A percentile compares a stretch with the other conserved stretches of the same genome.
These are phyloP conservation scores for Xylota sylvarum DNA, from an alignment of 2,888 invertebrate genomes.

Conservation along the genomic window DNA sequence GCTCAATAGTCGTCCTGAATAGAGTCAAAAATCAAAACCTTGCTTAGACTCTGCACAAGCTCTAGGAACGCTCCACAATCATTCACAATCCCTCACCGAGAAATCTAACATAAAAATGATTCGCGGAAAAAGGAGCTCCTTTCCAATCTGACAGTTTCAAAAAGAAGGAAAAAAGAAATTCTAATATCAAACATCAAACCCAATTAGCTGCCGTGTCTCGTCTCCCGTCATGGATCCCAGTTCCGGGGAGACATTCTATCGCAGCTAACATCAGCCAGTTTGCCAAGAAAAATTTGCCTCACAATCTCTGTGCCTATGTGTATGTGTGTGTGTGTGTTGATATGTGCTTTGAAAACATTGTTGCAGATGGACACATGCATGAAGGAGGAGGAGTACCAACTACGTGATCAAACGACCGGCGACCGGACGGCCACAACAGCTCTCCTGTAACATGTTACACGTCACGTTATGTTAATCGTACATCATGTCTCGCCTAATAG, in stretches of 20 bases:
- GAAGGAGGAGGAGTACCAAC: conserved; percentile 29
- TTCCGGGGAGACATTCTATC: conserved; percentile 50
- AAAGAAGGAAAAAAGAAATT: not conserved
- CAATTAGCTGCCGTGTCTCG: conserved; percentile 66
- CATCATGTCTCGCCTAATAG: conserved; percentile 73
- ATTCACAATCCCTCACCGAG: no score
- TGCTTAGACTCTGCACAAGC: no score
- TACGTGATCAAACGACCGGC: conserved; percentile 53
- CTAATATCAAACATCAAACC: conserved; percentile 57
- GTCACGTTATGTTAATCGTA: conserved; percentile 75
- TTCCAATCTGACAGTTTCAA: not conserved
- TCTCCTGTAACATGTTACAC: conserved; percentile 71
- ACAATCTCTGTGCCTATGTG: conserved; percentile 2
- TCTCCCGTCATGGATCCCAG: conserved; percentile 53
- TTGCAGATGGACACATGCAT: conserved; percentile 65
- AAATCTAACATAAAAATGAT: no score
- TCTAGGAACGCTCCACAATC: no score
- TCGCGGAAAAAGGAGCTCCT: no score
- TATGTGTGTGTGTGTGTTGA: not conserved
- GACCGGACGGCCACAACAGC: conserved; percentile 45
- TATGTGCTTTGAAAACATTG: conserved; percentile 45
- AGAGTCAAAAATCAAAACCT: no score
- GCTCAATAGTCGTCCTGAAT: no score
- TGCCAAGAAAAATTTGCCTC: conserved; percentile 18
- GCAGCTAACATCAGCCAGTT: conserved; percentile 60